Evolutionary conservation across 2,888 invertebrate genomes (phyloP), one percentile per base, ranked within the genome.

Genomic region (Callyntrura guangdongensis): DNA sequence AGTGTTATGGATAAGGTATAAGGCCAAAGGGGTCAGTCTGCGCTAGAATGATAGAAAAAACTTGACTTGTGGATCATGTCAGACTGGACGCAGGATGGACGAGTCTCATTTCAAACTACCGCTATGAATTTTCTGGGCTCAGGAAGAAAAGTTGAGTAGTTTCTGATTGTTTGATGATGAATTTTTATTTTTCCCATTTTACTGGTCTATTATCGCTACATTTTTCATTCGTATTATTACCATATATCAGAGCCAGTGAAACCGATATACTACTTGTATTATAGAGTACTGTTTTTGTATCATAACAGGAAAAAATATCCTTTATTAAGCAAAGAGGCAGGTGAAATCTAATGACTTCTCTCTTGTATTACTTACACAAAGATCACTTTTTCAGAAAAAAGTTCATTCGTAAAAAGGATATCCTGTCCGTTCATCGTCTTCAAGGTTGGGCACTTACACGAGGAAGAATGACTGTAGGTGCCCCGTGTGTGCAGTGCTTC

Each of bases 21-120:
- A 74, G 90, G 82, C 86, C 90, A 90, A 72, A 59, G 36, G 86
- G 90, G 90, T 90, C 90, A 90, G 90, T 89, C 67, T 84, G 89
- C 85, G 67, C 49, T 86, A 36, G 74, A 53, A 87, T 61, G 59
- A 86, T 77, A 64, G 11, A 77, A 49, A 77, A 53, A 22, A 74
- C 74, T 69, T 82, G 90, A 90, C 90, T 90, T 90, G 90, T 90
- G 90, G 86, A 90, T 90, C 90, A 86, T 90, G 90, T 90, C 90
- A 90, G 79, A 89, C 81, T 86, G 67, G 89, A 89, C 77, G 84
- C 45, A 86, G 67, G 77, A 85, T 59, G 90, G 72, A 86, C 69
- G 81, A 53, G 74, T 86, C 86, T 90, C 86, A 82, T 85, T 56
- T 81, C 67, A 82, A 82, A 90, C 86, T 81, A 90, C 90, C 90